These are phyloP conservation scores for Serinus canaria DNA, from an alignment of 2,113 vertebrate species.

Conservation along the genomic window DNA sequence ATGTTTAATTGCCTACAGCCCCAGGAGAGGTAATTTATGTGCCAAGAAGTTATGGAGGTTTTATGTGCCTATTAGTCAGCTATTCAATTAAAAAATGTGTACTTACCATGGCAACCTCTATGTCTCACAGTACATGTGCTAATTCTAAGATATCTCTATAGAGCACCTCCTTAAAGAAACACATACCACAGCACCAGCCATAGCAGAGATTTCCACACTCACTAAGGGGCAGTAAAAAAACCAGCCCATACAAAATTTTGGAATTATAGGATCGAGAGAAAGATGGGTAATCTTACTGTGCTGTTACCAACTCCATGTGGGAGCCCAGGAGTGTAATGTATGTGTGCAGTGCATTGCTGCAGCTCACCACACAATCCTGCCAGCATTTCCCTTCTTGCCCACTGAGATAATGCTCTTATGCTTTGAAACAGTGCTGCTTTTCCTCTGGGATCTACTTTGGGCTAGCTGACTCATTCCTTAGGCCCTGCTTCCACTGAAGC, in stretches of 20 bases:
- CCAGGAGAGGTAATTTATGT: slow-evolving; percentile 68
- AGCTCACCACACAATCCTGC: neutral
- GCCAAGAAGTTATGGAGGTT: slow-evolving; percentile 66
- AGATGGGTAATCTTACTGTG: neutral
- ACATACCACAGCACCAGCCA: neutral
- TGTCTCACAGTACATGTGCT: slow-evolving; percentile 47
- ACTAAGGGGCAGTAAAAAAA: neutral
- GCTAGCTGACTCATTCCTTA: neutral
- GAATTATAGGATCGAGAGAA: neutral
- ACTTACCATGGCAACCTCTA: slow-evolving; percentile 63
- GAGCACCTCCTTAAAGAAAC: slow-evolving; percentile 66
- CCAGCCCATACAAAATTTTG: neutral
- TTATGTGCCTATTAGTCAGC: slow-evolving; percentile 74
- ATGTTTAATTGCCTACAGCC: slow-evolving; percentile 64
- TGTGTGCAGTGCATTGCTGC: accelerated
- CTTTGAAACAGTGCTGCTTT: neutral
- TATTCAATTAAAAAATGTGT: slow-evolving; percentile 74
- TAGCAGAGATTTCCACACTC: neutral
- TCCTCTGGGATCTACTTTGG: neutral
- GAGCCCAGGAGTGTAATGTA: neutral
- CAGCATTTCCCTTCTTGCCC: neutral
- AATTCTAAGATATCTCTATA: slow-evolving; percentile 55
- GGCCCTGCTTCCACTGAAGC: neutral
- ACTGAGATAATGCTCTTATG: neutral
- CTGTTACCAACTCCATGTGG: neutral